Evolutionary conservation across 2,888 invertebrate genomes (phyloP).

Genomic region (Phortica okadai): DNA sequence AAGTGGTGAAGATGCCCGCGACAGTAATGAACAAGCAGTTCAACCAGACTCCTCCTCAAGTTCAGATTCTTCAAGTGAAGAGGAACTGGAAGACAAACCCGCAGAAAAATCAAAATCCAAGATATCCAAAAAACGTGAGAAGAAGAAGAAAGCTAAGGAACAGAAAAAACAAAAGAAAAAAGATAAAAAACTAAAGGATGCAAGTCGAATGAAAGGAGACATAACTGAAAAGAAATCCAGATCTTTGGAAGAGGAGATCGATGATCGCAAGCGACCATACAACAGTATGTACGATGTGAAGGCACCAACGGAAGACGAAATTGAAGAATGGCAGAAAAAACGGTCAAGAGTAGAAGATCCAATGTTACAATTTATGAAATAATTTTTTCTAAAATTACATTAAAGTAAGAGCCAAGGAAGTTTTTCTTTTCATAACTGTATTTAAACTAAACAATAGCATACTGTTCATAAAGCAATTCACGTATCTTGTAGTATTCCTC

Average conservation of each 20-base stretch:
- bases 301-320: slow-evolving; percentile 92
- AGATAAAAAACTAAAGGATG: slow-evolving; percentile 50
- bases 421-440: slow-evolving; percentile 17
- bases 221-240: slow-evolving; percentile 64
- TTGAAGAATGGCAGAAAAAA: slow-evolving; percentile 95
- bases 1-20: slow-evolving; percentile 56
- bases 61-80: slow-evolving; percentile 51
- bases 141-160: slow-evolving; percentile 73
- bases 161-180: slow-evolving; percentile 68
- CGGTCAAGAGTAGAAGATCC: slow-evolving; percentile 92
- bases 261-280: slow-evolving; percentile 94
- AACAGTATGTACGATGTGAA: slow-evolving; percentile 92
- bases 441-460: slow-evolving; percentile 89
- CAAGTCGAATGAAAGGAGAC: slow-evolving; percentile 24
- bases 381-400: neutral
- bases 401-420: neutral
- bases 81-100: slow-evolving; percentile 46
- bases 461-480: slow-evolving; percentile 95
- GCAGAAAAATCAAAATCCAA: slow-evolving; percentile 62
- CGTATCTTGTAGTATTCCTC: slow-evolving; percentile 97
- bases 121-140: slow-evolving; percentile 68
- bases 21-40: slow-evolving; percentile 71
- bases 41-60: slow-evolving; percentile 46
- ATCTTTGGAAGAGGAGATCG: slow-evolving; percentile 79
- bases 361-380: slow-evolving; percentile 85